phyloP scores from a whole-genome alignment of 2,888 invertebrate genomes.

The Syrista parreyssii region DNA sequence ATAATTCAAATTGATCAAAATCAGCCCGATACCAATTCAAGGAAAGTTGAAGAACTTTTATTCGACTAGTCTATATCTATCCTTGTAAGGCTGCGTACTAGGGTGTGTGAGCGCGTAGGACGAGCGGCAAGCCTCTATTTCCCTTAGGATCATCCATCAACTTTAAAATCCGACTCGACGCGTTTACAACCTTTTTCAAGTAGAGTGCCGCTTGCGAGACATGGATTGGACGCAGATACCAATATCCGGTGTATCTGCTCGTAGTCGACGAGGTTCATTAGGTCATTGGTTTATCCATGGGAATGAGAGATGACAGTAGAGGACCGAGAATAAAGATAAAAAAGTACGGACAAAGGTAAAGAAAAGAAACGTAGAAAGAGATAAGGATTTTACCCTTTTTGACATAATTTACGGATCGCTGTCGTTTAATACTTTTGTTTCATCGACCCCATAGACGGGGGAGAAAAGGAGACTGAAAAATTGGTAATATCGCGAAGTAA shows the following conservation, averaged over 20 bases:
- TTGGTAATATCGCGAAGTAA: not conserved
- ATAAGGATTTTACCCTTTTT: not conserved
- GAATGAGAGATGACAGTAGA: not conserved
- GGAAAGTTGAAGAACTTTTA: not conserved
- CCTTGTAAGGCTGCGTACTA: not conserved
- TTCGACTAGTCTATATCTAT: not conserved
- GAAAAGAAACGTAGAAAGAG: conserved; percentile 29
- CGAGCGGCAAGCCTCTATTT: not conserved
- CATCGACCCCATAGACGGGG: not conserved
- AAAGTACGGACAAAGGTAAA: conserved; percentile 28
- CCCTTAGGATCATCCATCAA: conserved; percentile 18
- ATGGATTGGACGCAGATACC: not conserved
- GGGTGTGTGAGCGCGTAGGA: not conserved
- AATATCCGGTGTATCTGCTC: not conserved
- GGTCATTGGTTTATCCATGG: not conserved
- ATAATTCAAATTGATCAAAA: not conserved
- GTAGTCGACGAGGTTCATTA: not conserved
- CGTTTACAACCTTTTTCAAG: conserved; percentile 6
- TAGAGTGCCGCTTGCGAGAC: not conserved
- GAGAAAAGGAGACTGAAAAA: not conserved
- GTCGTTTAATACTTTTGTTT: not conserved
- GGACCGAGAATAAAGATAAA: conserved; percentile 30
- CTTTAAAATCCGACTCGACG: conserved; percentile 12
- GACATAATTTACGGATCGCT: not conserved
- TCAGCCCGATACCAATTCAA: not conserved